These are phyloP conservation scores for Odontomyia ornata DNA, from an alignment of 2,888 invertebrate genomes.

Conservation along the genomic window DNA sequence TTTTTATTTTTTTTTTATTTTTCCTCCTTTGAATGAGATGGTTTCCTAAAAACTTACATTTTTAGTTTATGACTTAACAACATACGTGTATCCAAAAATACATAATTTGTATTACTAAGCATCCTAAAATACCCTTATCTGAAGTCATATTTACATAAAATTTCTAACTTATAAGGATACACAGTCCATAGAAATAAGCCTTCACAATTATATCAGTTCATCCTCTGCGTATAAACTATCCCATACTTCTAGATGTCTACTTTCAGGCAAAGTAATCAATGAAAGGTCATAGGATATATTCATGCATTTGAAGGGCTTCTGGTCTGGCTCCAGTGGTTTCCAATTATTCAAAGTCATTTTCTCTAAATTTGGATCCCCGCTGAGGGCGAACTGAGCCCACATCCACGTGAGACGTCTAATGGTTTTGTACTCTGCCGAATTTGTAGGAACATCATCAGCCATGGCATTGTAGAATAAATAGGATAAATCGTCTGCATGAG, in stretches of 20 bases:
- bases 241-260: constrained; percentile 58
- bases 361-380: constrained; percentile 57
- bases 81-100: too few species aligned
- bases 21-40: too few species aligned
- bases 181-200: too few species aligned
- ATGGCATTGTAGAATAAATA: constrained; percentile 60
- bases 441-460: constrained; percentile 54
- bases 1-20: too few species aligned
- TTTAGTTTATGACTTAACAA: too few species aligned
- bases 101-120: too few species aligned
- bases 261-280: constrained; percentile 57
- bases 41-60: too few species aligned
- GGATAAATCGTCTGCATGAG: constrained; percentile 62
- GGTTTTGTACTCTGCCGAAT: constrained; percentile 56
- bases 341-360: constrained; percentile 40
- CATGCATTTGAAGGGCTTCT: constrained; percentile 55
- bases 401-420: constrained; percentile 58
- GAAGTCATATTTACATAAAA: too few species aligned
- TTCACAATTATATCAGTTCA: constrained; percentile 52
- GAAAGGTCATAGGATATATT: constrained; percentile 57
- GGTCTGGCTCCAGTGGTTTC: constrained; percentile 44
- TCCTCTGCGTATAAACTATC: constrained; percentile 57
- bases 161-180: too few species aligned
- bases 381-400: constrained; percentile 60
- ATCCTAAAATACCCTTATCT: too few species aligned